Evolutionary conservation across 35 echinoderm and acorn worm species (phyloP), one percentile per base, ranked within the genome.

Genomic region (Amphiura filiformis): DNA sequence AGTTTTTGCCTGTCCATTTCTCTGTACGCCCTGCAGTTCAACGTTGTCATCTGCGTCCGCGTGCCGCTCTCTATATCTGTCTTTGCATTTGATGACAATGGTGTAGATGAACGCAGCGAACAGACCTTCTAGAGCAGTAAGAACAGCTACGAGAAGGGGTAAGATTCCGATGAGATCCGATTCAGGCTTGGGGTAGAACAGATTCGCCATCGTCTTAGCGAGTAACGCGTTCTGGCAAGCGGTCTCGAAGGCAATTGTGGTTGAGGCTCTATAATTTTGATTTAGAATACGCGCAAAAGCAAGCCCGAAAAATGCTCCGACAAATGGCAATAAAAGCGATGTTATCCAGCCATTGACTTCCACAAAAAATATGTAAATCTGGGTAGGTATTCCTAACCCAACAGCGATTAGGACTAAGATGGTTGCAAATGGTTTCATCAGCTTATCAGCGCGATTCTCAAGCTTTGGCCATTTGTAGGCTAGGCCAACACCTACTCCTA

Each of bases 171-270:
- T 88, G 39, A 97, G 76, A 52, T 52, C 44, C 0, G 88, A 79
- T 78, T 88, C 92, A 12, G 92, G 92, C 20, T 86, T 65, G 22
- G 75, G 70, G 82, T 94, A 94, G 47, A 83, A 94, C 14, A 94
- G 78, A 36, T 93, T 91, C 17, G 92, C 89, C 82, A 97, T 76
- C 13, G 85, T 65, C 3, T 76, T 57, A 0, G 95, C 95, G 34
- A 97, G 86, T 13, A 91, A 78, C 37, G 82, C 91, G 80, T 97
- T 97, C 80, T 97, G 95, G 32, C 75, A 78, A 20, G 88, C 95
- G 28, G 95, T 97, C 39, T 97, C 95, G 4, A 97, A 82, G 9
- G 87, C 83, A 34, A 97, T 86, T 18, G 95, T 94, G 7, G 90
- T 37, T 15, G 94, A 70, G 31, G 81, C 81, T 28, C 57, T 81